Evolutionary conservation across 2,113 vertebrate genomes (phyloP), one percentile per base, ranked within the genome.

Genomic region (Glaucomys volans): DNA sequence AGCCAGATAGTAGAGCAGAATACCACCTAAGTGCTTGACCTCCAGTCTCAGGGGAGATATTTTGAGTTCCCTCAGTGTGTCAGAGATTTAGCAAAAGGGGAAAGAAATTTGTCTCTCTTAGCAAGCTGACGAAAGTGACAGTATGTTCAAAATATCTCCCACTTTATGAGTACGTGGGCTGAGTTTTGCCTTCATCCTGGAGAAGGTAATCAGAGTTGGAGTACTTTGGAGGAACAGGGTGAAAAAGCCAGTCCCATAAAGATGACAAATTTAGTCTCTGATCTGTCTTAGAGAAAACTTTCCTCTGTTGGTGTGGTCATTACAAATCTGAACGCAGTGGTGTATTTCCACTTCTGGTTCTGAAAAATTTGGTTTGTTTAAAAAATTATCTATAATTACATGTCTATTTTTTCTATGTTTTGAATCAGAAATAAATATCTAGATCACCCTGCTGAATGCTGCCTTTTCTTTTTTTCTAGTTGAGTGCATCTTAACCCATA

Each of bases 251-350:
- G 18, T 1, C 4, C 17, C 32, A 42, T 26, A 47, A 75, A 87
- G 86, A 92, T 93, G 96, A 96, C 79, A 87, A 42, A 62, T 90
- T 90, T 96, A 67, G 87, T 96, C 74, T 92, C 72, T 93, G 89
- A 77, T 62, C 20, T 18, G 4, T 84, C 18, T 86, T 80, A 92
- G 62, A 92, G 71, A 89, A 90, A 92, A 86, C 57, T 85, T 84
- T 77, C 42, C 4, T 86, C 13, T 82, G 12, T 40, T 85, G 47
- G 4, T 93, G 84, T 14, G 24, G 47, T 26, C 0, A 96, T 62
- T 83, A 12, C 22, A 37, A 9, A 40, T 94, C 57, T 76, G 37
- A 66, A 79, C 44, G 32, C 1, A 47, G 12, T 42, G 9, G 22
- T 8, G 17, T 87, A 47, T 40, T 47, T 30, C 16, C 40, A 76